These are phyloP conservation scores for Netelia inedita DNA, from an alignment of 2,888 invertebrate species.

Conservation along the genomic window DNA sequence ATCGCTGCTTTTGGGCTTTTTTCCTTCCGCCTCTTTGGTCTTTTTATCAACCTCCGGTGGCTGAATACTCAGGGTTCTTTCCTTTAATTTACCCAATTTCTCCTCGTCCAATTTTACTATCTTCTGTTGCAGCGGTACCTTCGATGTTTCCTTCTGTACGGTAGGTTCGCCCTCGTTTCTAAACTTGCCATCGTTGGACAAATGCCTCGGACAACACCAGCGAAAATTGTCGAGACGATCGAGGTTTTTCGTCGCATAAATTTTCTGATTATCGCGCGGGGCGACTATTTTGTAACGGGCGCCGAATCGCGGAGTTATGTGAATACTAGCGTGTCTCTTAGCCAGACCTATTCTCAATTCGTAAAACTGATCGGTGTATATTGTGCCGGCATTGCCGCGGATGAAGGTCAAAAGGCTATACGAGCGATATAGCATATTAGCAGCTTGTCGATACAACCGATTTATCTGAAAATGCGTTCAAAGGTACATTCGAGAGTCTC, in stretches of 20 bases:
- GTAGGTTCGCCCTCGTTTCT: conserved; percentile 61
- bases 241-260: conserved; percentile 70
- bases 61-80: conserved; percentile 77
- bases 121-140: conserved; percentile 71
- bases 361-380: conserved; percentile 76
- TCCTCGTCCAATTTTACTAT: conserved; percentile 78
- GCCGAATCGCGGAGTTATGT: conserved; percentile 76
- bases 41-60: conserved; percentile 35
- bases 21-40: conserved; percentile 56
- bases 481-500: conserved; percentile 3
- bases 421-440: conserved; percentile 81
- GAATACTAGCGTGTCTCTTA: conserved; percentile 78
- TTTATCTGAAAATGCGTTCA: conserved; percentile 28
- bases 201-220: conserved; percentile 68
- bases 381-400: conserved; percentile 75
- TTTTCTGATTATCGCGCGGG: conserved; percentile 73
- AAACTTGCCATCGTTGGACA: conserved; percentile 71
- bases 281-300: conserved; percentile 71
- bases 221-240: conserved; percentile 70
- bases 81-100: conserved; percentile 81
- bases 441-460: conserved; percentile 7
- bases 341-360: conserved; percentile 77
- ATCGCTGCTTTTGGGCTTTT: conserved; percentile 54
- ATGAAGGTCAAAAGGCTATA: conserved; percentile 78
- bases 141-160: conserved; percentile 53